Conservation (phyloP, 2,888 invertebrate species). For the Chymomyza procnemis region DNA sequence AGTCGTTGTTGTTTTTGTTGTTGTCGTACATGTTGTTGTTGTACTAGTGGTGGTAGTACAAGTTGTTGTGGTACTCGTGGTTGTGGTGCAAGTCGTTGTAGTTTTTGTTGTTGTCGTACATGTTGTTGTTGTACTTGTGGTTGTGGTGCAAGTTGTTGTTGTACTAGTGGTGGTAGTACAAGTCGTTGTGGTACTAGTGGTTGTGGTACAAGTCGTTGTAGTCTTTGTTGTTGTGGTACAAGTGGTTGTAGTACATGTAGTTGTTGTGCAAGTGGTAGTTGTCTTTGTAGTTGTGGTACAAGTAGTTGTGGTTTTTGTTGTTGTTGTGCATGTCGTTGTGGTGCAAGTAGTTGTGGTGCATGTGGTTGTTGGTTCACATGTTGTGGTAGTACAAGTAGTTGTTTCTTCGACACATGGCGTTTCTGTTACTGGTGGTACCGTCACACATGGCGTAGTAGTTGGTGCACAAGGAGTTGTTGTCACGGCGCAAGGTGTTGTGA, state of each 20-base stretch:
- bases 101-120: constrained; percentile 12
- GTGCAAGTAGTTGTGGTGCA: constrained; percentile 5
- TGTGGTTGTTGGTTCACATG: too few relatives aligned
- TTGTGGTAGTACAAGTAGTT: constrained; percentile 5
- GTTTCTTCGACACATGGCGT: constrained; percentile 5
- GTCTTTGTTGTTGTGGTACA: constrained; percentile 9
- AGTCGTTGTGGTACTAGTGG: neutral
- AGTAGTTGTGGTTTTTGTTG: constrained; percentile 6
- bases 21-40: neutral
- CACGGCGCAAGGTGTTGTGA: constrained; percentile 3
- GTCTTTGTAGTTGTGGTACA: constrained; percentile 15
- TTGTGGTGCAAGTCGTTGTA: constrained; percentile 11
- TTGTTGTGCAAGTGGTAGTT: constrained; percentile 11
- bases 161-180: constrained; percentile 7
- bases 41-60: neutral
- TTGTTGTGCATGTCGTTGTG: constrained; percentile 2
- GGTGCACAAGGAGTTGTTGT: constrained; percentile 17
- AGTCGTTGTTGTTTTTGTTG: constrained; percentile 7
- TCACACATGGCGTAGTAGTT: constrained; percentile 22
- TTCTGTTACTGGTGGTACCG: neutral
- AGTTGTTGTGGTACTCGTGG: constrained; percentile 17
- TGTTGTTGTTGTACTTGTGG: constrained; percentile 5
- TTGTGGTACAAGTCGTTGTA: neutral
- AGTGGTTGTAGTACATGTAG: neutral
- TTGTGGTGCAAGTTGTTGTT: constrained; percentile 3